These are phyloP conservation scores for Paramisgurnus dabryanus DNA, from an alignment of 2,113 vertebrate genomes.

Conservation along the genomic window DNA sequence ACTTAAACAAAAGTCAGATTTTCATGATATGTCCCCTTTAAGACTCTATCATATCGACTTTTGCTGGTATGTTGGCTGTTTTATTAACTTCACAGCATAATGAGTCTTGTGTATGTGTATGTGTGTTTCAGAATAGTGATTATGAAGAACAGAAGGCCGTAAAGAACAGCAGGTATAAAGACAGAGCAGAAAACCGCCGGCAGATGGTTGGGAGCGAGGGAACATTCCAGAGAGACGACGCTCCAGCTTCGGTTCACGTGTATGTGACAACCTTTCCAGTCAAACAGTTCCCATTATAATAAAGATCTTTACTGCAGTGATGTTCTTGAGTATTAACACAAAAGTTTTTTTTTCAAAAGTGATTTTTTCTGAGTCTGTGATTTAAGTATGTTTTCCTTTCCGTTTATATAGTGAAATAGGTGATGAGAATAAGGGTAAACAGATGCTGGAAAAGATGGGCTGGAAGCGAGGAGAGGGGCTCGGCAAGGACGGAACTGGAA, in stretches of 20 bases:
- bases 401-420: conserved; percentile 85
- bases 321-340: not conserved
- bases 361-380: not conserved
- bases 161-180: conserved; percentile 89
- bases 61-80: too few relatives aligned
- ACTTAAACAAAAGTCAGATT: too few relatives aligned
- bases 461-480: conserved; percentile 97
- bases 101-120: not conserved
- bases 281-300: conserved; percentile 23
- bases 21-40: too few relatives aligned
- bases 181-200: conserved; percentile 88
- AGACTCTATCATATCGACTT: too few relatives aligned
- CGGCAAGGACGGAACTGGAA: conserved; percentile 88
- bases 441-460: conserved; percentile 98
- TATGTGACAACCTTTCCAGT: conserved; percentile 66
- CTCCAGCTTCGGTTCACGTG: conserved; percentile 89
- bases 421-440: conserved; percentile 90
- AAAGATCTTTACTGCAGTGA: not conserved
- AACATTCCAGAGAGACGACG: conserved; percentile 87
- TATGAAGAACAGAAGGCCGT: conserved; percentile 84
- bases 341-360: not conserved
- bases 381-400: conserved; percentile 53
- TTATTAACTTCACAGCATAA: too few relatives aligned
- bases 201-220: conserved; percentile 91
- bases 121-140: conserved; percentile 80